Evolutionary conservation across 2,113 vertebrate species (phyloP).

Genomic region (Petroica traversi): DNA sequence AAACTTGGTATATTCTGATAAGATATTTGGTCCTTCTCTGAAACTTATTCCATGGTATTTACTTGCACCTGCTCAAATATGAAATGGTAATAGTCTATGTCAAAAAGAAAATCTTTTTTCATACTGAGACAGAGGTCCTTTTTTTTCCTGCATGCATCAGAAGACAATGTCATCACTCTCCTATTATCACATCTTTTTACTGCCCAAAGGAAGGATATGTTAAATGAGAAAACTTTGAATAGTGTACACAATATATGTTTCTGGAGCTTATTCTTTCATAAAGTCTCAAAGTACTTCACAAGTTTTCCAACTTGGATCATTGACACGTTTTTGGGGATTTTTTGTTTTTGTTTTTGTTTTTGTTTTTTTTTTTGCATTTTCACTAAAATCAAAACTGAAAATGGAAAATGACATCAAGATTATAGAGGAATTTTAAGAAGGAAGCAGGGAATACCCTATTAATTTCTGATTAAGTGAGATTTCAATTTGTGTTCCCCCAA

Average conservation of each 20-base stretch:
- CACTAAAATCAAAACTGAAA: neutral
- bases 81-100: neutral
- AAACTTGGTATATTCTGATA: neutral
- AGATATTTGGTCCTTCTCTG: neutral
- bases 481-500: neutral
- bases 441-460: fast-evolving
- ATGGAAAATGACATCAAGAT: neutral
- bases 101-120: too few species aligned
- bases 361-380: neutral
- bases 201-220: neutral
- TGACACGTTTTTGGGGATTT: too few species aligned
- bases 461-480: neutral
- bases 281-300: neutral
- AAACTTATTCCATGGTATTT: neutral
- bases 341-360: too few species aligned
- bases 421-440: neutral
- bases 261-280: neutral
- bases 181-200: neutral
- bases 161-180: neutral
- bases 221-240: neutral
- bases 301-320: neutral
- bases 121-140: neutral
- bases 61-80: neutral
- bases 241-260: neutral
- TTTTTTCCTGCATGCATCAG: neutral